Conservation (phyloP, 2,113 vertebrate species). For the Pedionomus torquatus region DNA sequence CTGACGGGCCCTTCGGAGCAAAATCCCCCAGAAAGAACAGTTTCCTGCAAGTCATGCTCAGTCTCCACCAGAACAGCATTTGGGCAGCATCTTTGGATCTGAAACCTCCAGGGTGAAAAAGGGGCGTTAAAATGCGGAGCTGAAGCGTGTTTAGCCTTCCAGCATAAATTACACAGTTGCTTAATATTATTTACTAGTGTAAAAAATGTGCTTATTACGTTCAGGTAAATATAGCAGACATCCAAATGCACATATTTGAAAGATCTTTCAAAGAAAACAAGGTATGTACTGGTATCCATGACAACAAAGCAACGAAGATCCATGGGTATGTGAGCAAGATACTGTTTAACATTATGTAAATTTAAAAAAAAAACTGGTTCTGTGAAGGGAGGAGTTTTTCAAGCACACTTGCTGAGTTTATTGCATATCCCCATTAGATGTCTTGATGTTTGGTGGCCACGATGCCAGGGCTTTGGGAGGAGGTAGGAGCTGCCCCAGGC, state of each 20-base stretch:
- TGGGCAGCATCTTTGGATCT: background rate
- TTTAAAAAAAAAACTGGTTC: background rate
- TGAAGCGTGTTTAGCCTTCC: conserved; percentile 26
- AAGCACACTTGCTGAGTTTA: background rate
- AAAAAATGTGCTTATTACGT: conserved; percentile 45
- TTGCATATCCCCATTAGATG: background rate
- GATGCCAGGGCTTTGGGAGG: rapidly evolving
- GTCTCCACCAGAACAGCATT: background rate
- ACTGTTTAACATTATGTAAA: conserved; percentile 47
- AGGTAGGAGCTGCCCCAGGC: background rate
- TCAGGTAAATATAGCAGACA: conserved; percentile 17
- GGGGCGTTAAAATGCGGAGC: conserved; percentile 49
- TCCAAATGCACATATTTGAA: conserved; percentile 56
- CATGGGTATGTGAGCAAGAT: conserved; percentile 44
- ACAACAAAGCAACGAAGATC: conserved; percentile 64
- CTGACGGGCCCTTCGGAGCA: background rate
- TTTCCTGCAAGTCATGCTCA: background rate
- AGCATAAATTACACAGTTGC: conserved; percentile 55
- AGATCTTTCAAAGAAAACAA: conserved; percentile 65
- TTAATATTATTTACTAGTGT: conserved; percentile 72
- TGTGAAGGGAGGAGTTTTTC: background rate
- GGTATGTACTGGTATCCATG: conserved; percentile 74
- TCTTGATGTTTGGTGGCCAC: background rate
- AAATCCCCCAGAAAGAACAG: background rate
- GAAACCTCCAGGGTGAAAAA: conserved; percentile 12